Conservation (phyloP, 2,888 invertebrate species). For the Lumbricus terrestris region DNA sequence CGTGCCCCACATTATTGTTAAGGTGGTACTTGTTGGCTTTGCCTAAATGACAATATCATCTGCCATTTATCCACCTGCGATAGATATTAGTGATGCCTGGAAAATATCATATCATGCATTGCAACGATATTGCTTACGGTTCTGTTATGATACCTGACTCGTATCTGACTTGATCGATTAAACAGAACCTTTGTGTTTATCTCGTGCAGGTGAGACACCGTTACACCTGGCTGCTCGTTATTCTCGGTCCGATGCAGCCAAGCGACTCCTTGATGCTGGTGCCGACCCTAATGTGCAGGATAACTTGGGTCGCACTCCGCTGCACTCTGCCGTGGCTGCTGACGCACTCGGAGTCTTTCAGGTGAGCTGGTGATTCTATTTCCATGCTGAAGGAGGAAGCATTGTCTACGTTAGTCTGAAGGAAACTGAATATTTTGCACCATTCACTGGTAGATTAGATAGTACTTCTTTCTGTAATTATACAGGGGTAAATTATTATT, state of each 20-base stretch:
- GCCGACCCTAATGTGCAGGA: slow-evolving; percentile 94
- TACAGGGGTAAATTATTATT: no score
- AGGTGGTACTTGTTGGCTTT: not conserved
- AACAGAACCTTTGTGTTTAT: no score
- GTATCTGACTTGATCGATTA: no score
- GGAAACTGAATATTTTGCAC: not conserved
- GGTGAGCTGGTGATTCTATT: slow-evolving; percentile 47
- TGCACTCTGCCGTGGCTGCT: slow-evolving; percentile 92
- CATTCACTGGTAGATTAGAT: not conserved
- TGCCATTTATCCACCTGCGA: not conserved
- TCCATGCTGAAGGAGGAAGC: no score
- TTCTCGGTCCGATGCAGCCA: slow-evolving; percentile 90
- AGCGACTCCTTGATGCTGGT: slow-evolving; percentile 83
- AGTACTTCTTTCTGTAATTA: not conserved
- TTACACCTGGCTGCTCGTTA: slow-evolving; percentile 88
- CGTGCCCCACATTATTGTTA: no score
- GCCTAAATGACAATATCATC: not conserved
- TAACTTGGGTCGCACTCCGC: slow-evolving; percentile 86
- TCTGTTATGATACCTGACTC: no score
- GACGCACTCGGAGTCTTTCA: slow-evolving; percentile 93
- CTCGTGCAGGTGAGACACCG: slow-evolving; percentile 74
- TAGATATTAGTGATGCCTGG: not conserved
- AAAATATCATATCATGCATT: not conserved
- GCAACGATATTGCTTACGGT: no score
- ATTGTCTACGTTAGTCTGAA: not conserved